Conservation (phyloP, 2,797 vertebrate species). For the Fratercula arctica region DNA sequence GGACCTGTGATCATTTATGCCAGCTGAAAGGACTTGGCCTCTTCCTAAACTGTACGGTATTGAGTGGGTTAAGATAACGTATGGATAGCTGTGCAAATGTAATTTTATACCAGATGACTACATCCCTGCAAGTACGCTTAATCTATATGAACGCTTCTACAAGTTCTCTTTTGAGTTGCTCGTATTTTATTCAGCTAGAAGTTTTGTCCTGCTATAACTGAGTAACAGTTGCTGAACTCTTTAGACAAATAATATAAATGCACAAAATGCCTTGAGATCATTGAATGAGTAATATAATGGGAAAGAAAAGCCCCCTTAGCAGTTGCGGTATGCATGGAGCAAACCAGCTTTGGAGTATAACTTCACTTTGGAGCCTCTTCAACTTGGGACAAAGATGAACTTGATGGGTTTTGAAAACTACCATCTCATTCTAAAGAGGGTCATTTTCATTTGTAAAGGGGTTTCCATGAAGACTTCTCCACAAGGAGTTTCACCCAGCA, state of each 20-base stretch:
- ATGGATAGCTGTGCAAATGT: background rate
- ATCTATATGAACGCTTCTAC: background rate
- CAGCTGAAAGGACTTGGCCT: background rate
- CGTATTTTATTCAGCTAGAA: background rate
- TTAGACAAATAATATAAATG: background rate
- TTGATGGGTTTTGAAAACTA: slow-evolving; percentile 9
- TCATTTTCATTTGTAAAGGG: background rate
- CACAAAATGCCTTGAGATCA: background rate
- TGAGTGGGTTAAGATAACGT: background rate
- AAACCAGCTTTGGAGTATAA: background rate
- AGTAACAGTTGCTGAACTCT: background rate
- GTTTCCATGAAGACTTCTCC: background rate
- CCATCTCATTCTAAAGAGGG: background rate
- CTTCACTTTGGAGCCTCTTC: background rate
- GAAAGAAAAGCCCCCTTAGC: background rate
- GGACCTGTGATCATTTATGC: background rate
- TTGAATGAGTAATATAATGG: background rate
- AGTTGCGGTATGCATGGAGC: background rate
- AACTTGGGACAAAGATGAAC: background rate
- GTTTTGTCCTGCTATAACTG: background rate
- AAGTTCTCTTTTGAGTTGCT: background rate
- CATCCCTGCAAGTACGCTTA: background rate
- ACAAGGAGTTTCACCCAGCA: background rate
- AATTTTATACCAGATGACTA: background rate
- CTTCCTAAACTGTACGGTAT: background rate